Evolutionary conservation across 2,888 invertebrate species (phyloP).

Genomic region (Molorchus minor): DNA sequence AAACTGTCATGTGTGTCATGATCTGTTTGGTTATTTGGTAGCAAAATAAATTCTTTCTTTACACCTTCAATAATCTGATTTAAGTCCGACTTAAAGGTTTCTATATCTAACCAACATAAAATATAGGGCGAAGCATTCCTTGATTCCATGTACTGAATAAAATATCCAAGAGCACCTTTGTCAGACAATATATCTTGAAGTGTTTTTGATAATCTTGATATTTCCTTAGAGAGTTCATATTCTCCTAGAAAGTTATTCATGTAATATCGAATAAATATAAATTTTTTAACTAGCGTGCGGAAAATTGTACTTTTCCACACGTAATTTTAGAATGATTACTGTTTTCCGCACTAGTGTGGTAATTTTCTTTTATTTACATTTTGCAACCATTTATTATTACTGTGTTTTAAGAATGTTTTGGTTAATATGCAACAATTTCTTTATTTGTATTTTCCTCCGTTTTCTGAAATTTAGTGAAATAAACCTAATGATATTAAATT

Average conservation of each 20-base stretch:
- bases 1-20: conserved; percentile 63
- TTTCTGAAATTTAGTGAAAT: too few species aligned
- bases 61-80: conserved; percentile 27
- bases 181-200: conserved; percentile 80
- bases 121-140: conserved; percentile 72
- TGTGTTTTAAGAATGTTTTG: too few species aligned
- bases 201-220: conserved; percentile 76
- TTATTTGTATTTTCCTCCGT: too few species aligned
- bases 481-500: too few species aligned
- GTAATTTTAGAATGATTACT: too few species aligned
- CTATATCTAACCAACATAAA: conserved; percentile 81
- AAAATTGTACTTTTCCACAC: background rate
- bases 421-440: too few species aligned
- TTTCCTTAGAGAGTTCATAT: conserved; percentile 47
- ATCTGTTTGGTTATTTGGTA: conserved; percentile 50
- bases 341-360: too few species aligned
- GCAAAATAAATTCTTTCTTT: conserved; percentile 30
- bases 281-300: too few species aligned
- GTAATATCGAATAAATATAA: background rate
- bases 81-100: conserved; percentile 69
- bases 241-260: conserved; percentile 48
- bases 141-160: conserved; percentile 87
- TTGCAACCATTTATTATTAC: too few species aligned
- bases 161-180: conserved; percentile 82
- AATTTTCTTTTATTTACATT: too few species aligned